phyloP scores from a whole-genome alignment of 2,888 invertebrate genomes.

The Drosophila parthenogenetica region DNA sequence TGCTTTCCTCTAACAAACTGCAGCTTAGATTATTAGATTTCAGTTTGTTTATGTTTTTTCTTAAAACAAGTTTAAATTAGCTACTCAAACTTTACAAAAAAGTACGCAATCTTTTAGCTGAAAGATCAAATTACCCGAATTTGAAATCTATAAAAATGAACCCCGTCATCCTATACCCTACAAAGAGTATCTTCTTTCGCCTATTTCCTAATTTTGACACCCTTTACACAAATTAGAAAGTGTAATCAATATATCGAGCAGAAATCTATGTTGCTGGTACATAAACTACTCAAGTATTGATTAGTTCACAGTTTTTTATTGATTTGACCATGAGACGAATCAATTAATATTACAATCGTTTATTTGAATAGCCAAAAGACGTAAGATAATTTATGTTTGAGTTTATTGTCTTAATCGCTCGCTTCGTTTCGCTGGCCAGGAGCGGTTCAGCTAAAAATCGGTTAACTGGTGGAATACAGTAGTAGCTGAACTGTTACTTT shows the following conservation, averaged over 20 bases:
- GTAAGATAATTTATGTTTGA: slow-evolving; percentile 11
- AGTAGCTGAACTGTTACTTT: background rate
- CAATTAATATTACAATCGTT: slow-evolving; percentile 59
- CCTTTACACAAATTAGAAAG: slow-evolving; percentile 17
- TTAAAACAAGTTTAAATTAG: background rate
- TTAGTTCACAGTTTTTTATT: slow-evolving; percentile 36
- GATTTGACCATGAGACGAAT: slow-evolving; percentile 38
- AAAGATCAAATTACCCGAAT: too few relatives aligned
- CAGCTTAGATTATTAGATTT: slow-evolving; percentile 1
- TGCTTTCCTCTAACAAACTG: background rate
- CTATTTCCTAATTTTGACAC: background rate
- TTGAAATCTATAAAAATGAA: too few relatives aligned
- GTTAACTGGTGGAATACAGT: slow-evolving; percentile 8
- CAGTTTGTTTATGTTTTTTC: slow-evolving; percentile 1
- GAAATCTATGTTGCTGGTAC: background rate
- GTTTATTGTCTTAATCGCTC: slow-evolving; percentile 18
- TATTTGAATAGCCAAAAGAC: slow-evolving; percentile 33
- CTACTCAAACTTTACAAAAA: background rate
- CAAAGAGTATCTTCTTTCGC: background rate
- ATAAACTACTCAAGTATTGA: slow-evolving; percentile 20
- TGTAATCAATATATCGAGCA: slow-evolving; percentile 7
- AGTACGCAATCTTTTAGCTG: background rate
- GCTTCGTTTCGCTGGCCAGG: slow-evolving; percentile 2
- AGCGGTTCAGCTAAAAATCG: slow-evolving; percentile 13
- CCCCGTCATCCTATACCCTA: background rate